Evolutionary conservation across 2,888 invertebrate species (phyloP), one percentile per base, ranked within the genome.

Genomic region (Cancer borealis): DNA sequence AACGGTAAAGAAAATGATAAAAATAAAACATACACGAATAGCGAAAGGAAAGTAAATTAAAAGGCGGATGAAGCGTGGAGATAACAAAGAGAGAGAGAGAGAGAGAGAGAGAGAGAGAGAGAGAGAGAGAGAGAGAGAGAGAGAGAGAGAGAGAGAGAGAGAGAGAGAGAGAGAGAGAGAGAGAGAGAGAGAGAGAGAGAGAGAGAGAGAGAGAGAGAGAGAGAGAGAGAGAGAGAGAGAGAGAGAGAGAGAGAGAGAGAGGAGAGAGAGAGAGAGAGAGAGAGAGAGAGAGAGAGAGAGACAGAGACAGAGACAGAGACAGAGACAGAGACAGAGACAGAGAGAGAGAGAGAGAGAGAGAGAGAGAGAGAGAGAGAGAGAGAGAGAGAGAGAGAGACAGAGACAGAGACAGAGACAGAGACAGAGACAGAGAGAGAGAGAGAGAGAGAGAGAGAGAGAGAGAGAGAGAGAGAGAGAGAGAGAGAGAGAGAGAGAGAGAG

Each of bases 161-260:
- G 60, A 49, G 49, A 49, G 49, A 49, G 49, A 49, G 49, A 49
- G 49, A 49, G 66, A 66, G 66, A 66, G 66, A 66, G 66, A 66
- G 66, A 66, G 66, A 66, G 66, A 66, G 66, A 66, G 66, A 66
- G 66, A 66, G 66, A 66, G 66, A 66, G 66, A 66, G 66, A 66
- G 66, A 66, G 66, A 66, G 66, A 66, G 66, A 54, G 66, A 66
- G 66, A 66, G 66, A 66, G 66, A 66, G 66, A 66, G 66, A 66
- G 66, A 66, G 66, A 66, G 66, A 66, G 66, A 66, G 66, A 66
- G 66, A 66, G 66, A 66, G 66, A 66, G 66, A 17, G 66, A 66
- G 66, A 66, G 66, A 66, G 66, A 66, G 66, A 66, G 66, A 66
- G 66, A 66, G 66, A 66, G 66, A 66, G 66, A 66, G 66, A 66